Base-by-base conservation (phyloP, 2,888 invertebrate species). In the Drosophila meridionalis region DNA sequence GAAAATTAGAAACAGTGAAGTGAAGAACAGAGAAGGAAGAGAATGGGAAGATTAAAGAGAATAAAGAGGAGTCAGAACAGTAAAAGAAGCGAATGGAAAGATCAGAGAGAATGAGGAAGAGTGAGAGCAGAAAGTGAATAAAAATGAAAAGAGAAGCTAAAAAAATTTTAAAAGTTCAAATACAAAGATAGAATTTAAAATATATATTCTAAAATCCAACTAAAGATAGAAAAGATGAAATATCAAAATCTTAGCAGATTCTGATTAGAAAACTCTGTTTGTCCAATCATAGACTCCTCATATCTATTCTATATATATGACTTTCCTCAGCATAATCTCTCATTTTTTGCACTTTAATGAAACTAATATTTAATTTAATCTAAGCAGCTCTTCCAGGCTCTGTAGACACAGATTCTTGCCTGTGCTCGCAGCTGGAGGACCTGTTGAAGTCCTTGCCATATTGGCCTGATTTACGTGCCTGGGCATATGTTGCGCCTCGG, bases 381-480 rank as follows among this genome's bases (percentile, higher is more conserved):
- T 4, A 36, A 34, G 45, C 58, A 36, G 36, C 36, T 26, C 36
- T 8, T 9, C 30, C 14, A n/a, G 28, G 14, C n/a, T 30, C 4
- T 14, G 34, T 12, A 28, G 38, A 40, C 55, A 40, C n/a, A 57
- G 11, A 48, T 47, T 45, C 26, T 12, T 20, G 38, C 32, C 30
- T 50, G 30, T 20, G 32, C 32, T 42, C 36, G 38, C 20, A 26
- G 12, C 30, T 53, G 30, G 45, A 60, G 20, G 50, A 50, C 60
- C 60, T 69, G 69, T 58, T 66, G 61, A 68, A 70, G 64, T 52
- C 62, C 64, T 9, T 66, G 68, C 61, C 72, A 69, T 70, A 69
- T 57, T 80, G 63, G 73, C 80, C 75, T 69, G 66, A 67, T 80
- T 82, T 82, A 71, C 82, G 83, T 82, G 82, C 66, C 32, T 36